Percentiles rank a stretch among this genome's conserved stretches.
phyloP scores from a whole-genome alignment of 2,888 invertebrate species.

The Spodoptera littoralis region DNA sequence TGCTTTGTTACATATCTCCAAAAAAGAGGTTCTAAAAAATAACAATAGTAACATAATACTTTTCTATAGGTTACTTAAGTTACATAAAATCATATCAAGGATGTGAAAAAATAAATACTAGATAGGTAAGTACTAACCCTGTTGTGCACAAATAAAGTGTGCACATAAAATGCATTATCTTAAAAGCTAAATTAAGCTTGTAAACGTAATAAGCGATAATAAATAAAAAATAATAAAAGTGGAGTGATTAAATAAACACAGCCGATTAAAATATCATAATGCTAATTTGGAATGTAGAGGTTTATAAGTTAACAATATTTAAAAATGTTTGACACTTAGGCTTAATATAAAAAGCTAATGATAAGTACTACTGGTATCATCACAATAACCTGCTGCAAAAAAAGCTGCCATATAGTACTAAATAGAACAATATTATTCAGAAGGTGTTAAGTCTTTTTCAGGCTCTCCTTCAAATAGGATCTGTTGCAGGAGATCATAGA shows the following conservation, averaged over 20 bases:
- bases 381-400: constrained; percentile 83
- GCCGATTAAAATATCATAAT: constrained; percentile 74
- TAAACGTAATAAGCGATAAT: constrained; percentile 52
- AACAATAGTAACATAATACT: constrained; percentile 55
- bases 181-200: constrained; percentile 49
- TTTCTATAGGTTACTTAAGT: constrained; percentile 30
- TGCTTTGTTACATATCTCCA: constrained; percentile 52
- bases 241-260: constrained; percentile 70
- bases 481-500: constrained; percentile 93
- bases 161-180: constrained; percentile 45
- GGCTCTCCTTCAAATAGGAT: constrained; percentile 93
- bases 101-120: constrained; percentile 45
- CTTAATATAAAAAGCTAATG: constrained; percentile 84
- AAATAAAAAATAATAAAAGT: constrained; percentile 53
- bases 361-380: constrained; percentile 84
- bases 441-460: constrained; percentile 92
- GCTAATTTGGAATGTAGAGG: constrained; percentile 84
- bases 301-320: constrained; percentile 67
- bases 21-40: constrained; percentile 51
- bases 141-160: constrained; percentile 42
- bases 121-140: constrained; percentile 55
- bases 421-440: constrained; percentile 85
- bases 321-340: constrained; percentile 71
- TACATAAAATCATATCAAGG: constrained; percentile 38
- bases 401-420: constrained; percentile 67